Base-by-base conservation (phyloP, 2,888 invertebrate genomes). In the Galerucella pusilla region DNA sequence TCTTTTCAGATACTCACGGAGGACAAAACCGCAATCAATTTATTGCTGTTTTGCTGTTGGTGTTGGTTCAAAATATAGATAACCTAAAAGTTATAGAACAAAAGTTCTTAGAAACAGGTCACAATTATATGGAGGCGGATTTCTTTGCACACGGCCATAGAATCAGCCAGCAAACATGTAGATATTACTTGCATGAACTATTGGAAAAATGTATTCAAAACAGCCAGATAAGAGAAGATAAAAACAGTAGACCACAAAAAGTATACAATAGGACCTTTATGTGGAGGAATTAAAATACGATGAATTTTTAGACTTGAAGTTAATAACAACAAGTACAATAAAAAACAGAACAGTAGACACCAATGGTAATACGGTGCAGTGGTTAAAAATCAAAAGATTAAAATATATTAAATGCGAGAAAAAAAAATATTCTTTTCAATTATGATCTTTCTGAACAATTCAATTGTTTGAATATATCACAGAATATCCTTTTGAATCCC, bases 291-390 rank as follows among this genome's bases (percentile, higher is more conserved):
- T 2, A 54, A 54, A 54, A 54, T 54, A 54, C 54, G 54, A 57
- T 57, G 9, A 57, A 11, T 16, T 57, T 4, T 1, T 57, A 57
- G 16, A 57, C 16, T 16, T 57, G 7, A 57, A 57, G 57, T 57
- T 16, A 57, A n/a, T 57, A 16, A 57, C 57, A 57, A 57, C 57
- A 57, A 57, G 57, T 57, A 57, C 57, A 57, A 57, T 57, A 16
- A 57, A 57, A 57, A 57, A 57, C 57, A 57, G 57, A 57, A 57
- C 20, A 57, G 57, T 57, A 57, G 57, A 54, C 11, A 54, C 54
- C 16, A 54, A 54, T 54, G 54, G 54, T 54, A 54, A 54, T 54
- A 54, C 54, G 54, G n/a, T 54, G 54, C 54, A 54, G 54, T 54
- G 54, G 54, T 54, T 54, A 54, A 54, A 54, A 54, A 54, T 54